Conservation (phyloP, 2,113 vertebrate genomes). For the Dolichallabes microphthalmus region DNA sequence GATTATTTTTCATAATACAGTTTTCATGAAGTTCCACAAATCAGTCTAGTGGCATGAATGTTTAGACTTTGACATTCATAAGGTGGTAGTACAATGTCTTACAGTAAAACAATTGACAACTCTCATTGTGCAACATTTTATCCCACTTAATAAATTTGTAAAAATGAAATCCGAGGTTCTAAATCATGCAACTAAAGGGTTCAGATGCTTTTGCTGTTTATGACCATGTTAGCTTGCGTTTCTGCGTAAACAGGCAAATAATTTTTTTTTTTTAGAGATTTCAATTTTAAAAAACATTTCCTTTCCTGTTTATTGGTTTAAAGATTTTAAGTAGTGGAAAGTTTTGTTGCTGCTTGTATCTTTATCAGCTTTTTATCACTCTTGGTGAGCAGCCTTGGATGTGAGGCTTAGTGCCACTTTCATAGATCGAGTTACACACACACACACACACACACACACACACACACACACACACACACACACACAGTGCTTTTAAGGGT, state of each 20-base stretch:
- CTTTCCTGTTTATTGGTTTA: neutral
- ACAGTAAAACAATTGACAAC: neutral
- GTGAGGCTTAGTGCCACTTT: constrained; percentile 20
- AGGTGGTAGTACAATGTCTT: neutral
- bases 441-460: constrained; percentile 16
- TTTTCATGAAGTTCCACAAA: neutral
- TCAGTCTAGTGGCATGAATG: neutral
- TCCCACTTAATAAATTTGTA: neutral
- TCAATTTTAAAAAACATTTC: neutral
- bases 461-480: constrained; percentile 25
- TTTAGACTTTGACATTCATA: neutral
- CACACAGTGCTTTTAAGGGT: constrained; percentile 28
- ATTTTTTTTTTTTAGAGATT: neutral
- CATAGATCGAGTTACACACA: neutral
- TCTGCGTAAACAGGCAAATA: neutral
- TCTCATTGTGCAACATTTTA: neutral
- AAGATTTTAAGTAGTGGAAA: constrained; percentile 19
- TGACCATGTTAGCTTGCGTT: neutral
- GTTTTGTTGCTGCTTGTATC: constrained; percentile 16
- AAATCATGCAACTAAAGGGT: neutral
- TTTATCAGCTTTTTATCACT: constrained; percentile 28
- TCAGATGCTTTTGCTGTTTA: neutral
- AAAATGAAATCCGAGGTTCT: neutral
- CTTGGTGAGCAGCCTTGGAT: neutral
- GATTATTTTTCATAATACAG: neutral